Evolutionary conservation across 2,113 vertebrate species (phyloP), one percentile per base, ranked within the genome.

Genomic region (Osmerus mordax): DNA sequence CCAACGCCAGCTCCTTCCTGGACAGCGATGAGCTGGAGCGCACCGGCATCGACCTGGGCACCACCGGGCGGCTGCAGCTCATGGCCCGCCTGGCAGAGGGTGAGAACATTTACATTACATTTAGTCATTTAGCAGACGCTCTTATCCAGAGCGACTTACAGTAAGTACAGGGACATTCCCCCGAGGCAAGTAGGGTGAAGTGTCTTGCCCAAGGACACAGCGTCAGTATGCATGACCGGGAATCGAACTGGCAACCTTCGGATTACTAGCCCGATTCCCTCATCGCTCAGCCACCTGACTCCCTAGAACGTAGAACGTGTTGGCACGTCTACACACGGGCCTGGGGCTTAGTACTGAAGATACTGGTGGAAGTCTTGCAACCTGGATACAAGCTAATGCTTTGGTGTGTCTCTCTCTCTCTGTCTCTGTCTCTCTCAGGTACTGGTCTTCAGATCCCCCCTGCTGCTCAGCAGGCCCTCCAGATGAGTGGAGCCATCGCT

Each of bases 1-100:
- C 95, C 13, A 92, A 88, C 21, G 95, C 94, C n/a, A 94, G 95
- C 23, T 97, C 95, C 0, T 95, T 99, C 89, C 89, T 97, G 77
- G 97, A 99, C 81, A 95, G 92, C 13, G 97, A 99, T 80, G 96
- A 98, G 77, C 86, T 98, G 54, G 97, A 99, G 82, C 93, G 95
- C 71, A 94, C 94, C 66, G 96, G 97, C 75, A 94, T 98, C 74
- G 97, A 99, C 80, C 87, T 97, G 74, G 96, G 96, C 83, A 97
- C 95, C 82, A 97, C 96, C 21, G 96, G 97, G 32, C 91, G 97
- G 21, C 93, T 98, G 78, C 97, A 98, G 72, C 85, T 99, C 77
- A 98, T 99, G 96, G 96, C 96, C 67, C 93, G 95, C 18, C 94
- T 99, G 47, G 95, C 97, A 54, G 97, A 99, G 78, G 97, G 97